Evolutionary conservation across 2,113 vertebrate genomes (phyloP).

Genomic region (Cyanoramphus novaezelandiae): DNA sequence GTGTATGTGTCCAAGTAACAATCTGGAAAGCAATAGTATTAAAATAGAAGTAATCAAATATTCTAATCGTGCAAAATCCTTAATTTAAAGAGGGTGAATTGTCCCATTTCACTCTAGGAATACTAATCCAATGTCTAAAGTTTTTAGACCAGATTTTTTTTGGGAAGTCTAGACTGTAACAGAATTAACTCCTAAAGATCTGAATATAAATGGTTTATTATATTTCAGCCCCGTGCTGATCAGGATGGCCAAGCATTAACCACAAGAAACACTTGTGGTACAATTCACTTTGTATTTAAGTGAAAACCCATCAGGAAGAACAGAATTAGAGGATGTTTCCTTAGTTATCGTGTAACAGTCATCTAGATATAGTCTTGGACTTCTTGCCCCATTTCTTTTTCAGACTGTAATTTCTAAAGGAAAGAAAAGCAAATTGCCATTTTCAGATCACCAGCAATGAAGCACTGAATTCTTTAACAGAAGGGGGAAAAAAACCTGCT

Average conservation of each 20-base stretch:
- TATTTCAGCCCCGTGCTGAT: not conserved
- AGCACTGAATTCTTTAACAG: not conserved
- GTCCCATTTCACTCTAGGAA: not conserved
- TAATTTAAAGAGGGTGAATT: not conserved
- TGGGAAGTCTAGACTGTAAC: not conserved
- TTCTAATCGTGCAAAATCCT: not conserved
- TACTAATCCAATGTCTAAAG: not conserved
- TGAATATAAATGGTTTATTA: not conserved
- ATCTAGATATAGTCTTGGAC: not conserved
- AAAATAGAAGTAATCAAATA: not conserved
- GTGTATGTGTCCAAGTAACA: not conserved
- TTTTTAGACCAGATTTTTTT: not conserved
- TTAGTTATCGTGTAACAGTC: not conserved
- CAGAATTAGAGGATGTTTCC: not conserved
- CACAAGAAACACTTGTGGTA: not conserved
- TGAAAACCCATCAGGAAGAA: not conserved
- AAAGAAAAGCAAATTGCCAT: not conserved
- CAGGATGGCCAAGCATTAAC: not conserved
- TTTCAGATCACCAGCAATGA: not conserved
- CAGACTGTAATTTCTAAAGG: not conserved
- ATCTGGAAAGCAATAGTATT: not conserved
- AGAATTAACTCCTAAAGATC: not conserved
- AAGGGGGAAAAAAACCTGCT: not conserved
- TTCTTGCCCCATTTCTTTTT: slow-evolving; percentile 5
- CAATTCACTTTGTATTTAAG: not conserved